Conservation (phyloP, 2,888 invertebrate genomes). For the Hirtodrosophila cameraria region DNA sequence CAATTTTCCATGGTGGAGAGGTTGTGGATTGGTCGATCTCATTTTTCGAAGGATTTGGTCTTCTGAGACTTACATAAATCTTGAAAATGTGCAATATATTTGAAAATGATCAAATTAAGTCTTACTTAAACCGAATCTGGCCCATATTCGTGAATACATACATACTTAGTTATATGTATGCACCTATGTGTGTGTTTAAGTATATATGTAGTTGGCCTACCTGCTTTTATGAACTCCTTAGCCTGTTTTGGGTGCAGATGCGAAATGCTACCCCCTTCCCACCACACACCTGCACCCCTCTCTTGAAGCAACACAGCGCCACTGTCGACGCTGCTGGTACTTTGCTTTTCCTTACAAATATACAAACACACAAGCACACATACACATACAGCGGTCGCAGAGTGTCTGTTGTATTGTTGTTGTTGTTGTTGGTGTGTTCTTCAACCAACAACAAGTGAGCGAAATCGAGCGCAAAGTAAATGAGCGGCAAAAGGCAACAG, state of each 20-base stretch:
- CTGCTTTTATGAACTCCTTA: conserved; percentile 47
- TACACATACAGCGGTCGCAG: conserved; percentile 3
- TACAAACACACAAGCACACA: conserved; percentile 7
- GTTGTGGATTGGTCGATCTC: no score
- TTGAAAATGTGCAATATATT: background rate
- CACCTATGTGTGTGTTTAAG: background rate
- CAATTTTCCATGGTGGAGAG: no score
- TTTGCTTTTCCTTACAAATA: conserved; percentile 48
- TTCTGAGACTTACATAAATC: no score
- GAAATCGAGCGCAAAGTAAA: conserved; percentile 63
- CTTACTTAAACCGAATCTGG: conserved; percentile 28
- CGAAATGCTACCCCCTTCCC: conserved; percentile 40
- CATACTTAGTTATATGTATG: background rate
- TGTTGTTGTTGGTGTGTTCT: conserved; percentile 36
- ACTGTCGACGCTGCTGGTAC: conserved; percentile 47
- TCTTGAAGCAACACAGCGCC: conserved; percentile 16
- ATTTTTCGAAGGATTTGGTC: no score
- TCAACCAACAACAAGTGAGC: conserved; percentile 55
- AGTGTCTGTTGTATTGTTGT: conserved; percentile 10
- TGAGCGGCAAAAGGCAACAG: conserved; percentile 50
- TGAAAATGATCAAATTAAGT: conserved; percentile 10
- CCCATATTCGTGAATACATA: conserved; percentile 35
- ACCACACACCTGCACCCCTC: background rate
- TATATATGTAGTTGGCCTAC: conserved; percentile 33
- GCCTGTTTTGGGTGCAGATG: conserved; percentile 57